phyloP scores from a whole-genome alignment of 2,797 vertebrate species.

The Neosilurus hyrtlii region DNA sequence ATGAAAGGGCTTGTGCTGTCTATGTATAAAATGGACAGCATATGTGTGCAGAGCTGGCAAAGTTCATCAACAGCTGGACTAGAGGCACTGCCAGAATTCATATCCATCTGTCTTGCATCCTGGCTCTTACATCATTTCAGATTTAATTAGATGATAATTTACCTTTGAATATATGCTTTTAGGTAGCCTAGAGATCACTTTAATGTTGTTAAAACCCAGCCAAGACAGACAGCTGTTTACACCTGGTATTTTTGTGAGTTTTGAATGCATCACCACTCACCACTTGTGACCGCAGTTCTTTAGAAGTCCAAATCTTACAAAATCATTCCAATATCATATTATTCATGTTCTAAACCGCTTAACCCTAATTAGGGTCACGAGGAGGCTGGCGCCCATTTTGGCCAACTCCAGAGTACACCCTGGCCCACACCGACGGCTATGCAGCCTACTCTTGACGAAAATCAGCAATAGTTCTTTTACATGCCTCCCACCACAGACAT shows the following conservation, averaged over 20 bases:
- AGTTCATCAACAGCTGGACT: constrained; percentile 52
- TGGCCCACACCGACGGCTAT: no score
- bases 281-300: not conserved
- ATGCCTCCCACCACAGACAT: no score
- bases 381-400: no score
- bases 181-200: no score
- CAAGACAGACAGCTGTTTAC: not conserved
- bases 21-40: constrained; percentile 36
- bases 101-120: constrained; percentile 43
- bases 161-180: not conserved
- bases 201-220: not conserved
- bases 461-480: no score
- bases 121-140: constrained; percentile 14
- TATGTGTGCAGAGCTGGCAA: constrained; percentile 38
- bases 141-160: constrained; percentile 28
- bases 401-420: no score
- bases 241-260: not conserved
- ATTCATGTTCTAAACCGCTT: no score
- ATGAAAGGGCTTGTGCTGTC: constrained; percentile 20
- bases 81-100: constrained; percentile 33
- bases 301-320: not conserved
- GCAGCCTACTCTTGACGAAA: no score
- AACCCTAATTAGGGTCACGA: no score
- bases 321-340: not conserved
- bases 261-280: not conserved